A percentile compares a stretch with the other conserved stretches of the same genome.
Conservation (phyloP, 2,113 vertebrate genomes). For the Nothobranchius furzeri region DNA sequence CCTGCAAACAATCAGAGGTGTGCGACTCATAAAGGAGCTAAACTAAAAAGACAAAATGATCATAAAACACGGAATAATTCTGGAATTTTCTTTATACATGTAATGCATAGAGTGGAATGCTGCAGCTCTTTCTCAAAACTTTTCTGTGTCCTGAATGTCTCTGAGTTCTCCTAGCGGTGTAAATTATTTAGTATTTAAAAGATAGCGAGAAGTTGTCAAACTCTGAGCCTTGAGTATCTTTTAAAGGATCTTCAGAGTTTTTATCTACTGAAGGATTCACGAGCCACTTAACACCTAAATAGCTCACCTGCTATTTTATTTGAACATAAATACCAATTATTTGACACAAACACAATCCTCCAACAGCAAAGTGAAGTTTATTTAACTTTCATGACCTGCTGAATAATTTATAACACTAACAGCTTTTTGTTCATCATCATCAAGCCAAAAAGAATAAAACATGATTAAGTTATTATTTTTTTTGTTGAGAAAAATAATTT, state of each 20-base stretch:
- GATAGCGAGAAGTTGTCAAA: neutral
- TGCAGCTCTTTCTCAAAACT: too few relatives aligned
- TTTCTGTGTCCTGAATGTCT: constrained; percentile 20
- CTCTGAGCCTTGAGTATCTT: constrained; percentile 9
- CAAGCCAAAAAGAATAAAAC: constrained; percentile 8
- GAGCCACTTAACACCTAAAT: constrained; percentile 8
- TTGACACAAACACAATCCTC: neutral
- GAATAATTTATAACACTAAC: neutral
- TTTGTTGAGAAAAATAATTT: neutral
- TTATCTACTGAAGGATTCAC: constrained; percentile 49
- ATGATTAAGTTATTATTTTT: neutral
- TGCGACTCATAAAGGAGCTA: neutral
- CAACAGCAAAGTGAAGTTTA: too few relatives aligned
- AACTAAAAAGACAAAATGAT: neutral
- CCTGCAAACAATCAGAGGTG: constrained; percentile 2
- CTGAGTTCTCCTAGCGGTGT: constrained; percentile 25
- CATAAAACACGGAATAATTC: neutral
- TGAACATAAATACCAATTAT: neutral
- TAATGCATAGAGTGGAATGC: too few relatives aligned
- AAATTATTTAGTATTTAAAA: constrained; percentile 56
- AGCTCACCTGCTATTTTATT: neutral
- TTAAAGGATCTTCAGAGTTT: constrained; percentile 35
- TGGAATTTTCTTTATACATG: too few relatives aligned
- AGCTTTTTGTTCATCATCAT: neutral
- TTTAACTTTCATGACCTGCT: constrained; percentile 1